Base-by-base conservation (phyloP, 2,888 invertebrate genomes). In the Orgyia antiqua region DNA sequence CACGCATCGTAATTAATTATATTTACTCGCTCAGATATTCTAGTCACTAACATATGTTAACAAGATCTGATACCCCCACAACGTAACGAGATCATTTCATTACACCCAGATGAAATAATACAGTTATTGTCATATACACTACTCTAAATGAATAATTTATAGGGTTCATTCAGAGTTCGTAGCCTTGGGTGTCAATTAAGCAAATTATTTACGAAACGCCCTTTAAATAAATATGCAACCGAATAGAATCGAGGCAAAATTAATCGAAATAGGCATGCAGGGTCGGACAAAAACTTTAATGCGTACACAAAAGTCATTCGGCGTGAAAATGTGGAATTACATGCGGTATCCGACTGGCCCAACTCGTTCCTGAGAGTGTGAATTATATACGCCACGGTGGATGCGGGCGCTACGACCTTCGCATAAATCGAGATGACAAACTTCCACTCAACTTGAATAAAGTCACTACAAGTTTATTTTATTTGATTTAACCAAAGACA, bases 271-370 rank as follows among this genome's bases (percentile, higher is more conserved):
- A 67, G 67, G 68, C 58, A 51, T 45, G 36, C 9, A 24, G 48
- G 40, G 41, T 56, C 48, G 50, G 52, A 65, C 66, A 80, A 79
- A 82, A 83, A 83, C 72, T 78, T 78, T 63, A 78, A 78, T 74
- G 70, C 63, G 70, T 72, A 62, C 58, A 59, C 57, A 58, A 52
- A 58, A 63, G 63, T 56, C 61, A 65, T 70, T 66, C 60, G 59
- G 70, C 64, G 74, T 61, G 73, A 78, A 73, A 75, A 74, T 70
- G 73, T 68, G 58, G 68, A 73, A 73, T 74, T 75, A 76, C 69
- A 68, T 57, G 68, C 65, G 70, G 70, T 55, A 67, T 72, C 63
- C 62, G 70, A 67, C 54, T 62, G 61, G 62, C 62, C 51, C 57
- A 56, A 65, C 60, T 66, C 71, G 68, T 61, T 68, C 58, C 58